Percentiles rank a stretch among this genome's conserved stretches.
These are phyloP conservation scores for Argyresthia goedartella DNA, from an alignment of 2,888 invertebrate genomes.

Conservation along the genomic window DNA sequence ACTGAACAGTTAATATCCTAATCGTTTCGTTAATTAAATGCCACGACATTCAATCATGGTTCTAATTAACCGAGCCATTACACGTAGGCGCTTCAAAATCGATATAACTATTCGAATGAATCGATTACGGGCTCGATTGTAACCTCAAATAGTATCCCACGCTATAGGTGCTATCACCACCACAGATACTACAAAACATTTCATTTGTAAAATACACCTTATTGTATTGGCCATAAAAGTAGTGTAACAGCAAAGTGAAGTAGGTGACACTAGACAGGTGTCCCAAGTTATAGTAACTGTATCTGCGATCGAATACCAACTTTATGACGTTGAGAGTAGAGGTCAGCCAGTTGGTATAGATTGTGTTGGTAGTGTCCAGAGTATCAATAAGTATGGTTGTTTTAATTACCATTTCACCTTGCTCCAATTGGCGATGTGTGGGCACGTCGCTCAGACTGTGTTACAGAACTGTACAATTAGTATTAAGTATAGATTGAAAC, in stretches of 20 bases:
- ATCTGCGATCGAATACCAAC: background rate
- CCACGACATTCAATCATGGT: background rate
- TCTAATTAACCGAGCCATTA: conserved; percentile 1
- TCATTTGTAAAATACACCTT: conserved; percentile 19
- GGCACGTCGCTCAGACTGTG: background rate
- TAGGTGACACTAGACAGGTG: conserved; percentile 1
- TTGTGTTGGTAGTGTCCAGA: background rate
- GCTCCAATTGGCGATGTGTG: conserved; percentile 40
- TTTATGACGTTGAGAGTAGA: background rate
- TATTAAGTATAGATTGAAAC: background rate
- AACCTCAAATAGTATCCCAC: conserved; percentile 56
- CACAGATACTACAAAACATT: background rate
- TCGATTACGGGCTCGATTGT: conserved; percentile 40
- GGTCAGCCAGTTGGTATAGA: background rate
- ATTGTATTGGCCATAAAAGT: conserved; percentile 15
- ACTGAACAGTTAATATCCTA: too few relatives aligned
- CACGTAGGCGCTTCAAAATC: conserved; percentile 29
- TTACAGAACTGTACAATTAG: background rate
- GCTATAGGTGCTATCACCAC: conserved; percentile 11
- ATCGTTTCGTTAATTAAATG: background rate
- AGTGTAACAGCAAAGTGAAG: background rate
- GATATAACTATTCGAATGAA: conserved; percentile 28
- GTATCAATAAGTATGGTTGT: conserved; percentile 22
- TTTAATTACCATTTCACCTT: conserved; percentile 51
- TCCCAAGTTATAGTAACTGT: background rate